A percentile compares a stretch with the other conserved stretches of the same genome.
These are phyloP conservation scores for Glyphotaelius pellucidus DNA, from an alignment of 2,888 invertebrate species.

Conservation along the genomic window DNA sequence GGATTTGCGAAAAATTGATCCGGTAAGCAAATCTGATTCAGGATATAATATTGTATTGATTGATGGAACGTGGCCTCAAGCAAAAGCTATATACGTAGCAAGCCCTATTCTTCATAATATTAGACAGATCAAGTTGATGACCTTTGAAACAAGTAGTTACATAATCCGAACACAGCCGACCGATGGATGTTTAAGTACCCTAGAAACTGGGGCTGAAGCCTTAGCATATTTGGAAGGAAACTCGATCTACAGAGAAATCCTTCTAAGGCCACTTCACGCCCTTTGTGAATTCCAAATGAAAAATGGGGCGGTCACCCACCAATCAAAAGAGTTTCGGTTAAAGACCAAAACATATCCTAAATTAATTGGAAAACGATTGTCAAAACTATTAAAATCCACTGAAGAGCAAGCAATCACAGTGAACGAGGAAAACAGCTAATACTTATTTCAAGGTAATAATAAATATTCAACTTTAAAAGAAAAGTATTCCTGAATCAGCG, in stretches of 20 bases:
- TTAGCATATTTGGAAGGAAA: conserved; percentile 87
- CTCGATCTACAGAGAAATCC: conserved; percentile 79
- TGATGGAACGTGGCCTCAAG: conserved; percentile 98
- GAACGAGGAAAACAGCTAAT: conserved; percentile 13
- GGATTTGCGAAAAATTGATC: conserved; percentile 79
- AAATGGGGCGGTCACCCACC: conserved; percentile 95
- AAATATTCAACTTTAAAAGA: neutral
- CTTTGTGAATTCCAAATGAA: conserved; percentile 91
- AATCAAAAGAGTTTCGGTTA: conserved; percentile 93
- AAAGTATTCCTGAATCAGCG: no score
- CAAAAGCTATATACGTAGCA: conserved; percentile 92
- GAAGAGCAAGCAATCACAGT: conserved; percentile 60
- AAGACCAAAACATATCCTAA: conserved; percentile 89
- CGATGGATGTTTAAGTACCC: conserved; percentile 92
- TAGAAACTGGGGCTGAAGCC: conserved; percentile 91
- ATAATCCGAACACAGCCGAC: conserved; percentile 96
- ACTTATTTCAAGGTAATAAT: neutral
- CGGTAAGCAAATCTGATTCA: conserved; percentile 71
- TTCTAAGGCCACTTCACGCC: conserved; percentile 88
- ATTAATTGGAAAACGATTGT: conserved; percentile 87
- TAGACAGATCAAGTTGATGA: conserved; percentile 88
- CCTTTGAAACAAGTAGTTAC: conserved; percentile 87
- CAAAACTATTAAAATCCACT: conserved; percentile 75
- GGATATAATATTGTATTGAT: conserved; percentile 89
- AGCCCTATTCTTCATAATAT: conserved; percentile 86